Evolutionary conservation across 2,888 invertebrate genomes (phyloP).

Genomic region (Ormyrus labotus): DNA sequence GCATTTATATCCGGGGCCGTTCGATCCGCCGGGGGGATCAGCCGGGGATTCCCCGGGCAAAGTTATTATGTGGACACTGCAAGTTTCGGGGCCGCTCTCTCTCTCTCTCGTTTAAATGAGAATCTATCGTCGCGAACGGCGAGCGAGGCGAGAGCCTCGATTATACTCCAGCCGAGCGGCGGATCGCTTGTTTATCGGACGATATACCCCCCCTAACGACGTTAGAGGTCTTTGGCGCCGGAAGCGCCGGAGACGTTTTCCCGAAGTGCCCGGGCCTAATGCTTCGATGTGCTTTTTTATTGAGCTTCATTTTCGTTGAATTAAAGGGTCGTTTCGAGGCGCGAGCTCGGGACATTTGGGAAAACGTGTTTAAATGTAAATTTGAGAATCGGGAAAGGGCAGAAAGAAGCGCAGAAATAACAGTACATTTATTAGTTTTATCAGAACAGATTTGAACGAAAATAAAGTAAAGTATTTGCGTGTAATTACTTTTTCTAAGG

Average conservation of each 20-base stretch:
- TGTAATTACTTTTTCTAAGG: no score
- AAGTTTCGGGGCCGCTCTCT: background rate
- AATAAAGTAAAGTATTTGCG: no score
- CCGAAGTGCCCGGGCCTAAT: background rate
- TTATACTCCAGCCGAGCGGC: background rate
- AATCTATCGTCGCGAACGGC: slow-evolving; percentile 20
- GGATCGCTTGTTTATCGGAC: slow-evolving; percentile 15
- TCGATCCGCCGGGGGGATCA: background rate
- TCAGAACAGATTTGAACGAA: no score
- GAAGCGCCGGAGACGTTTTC: background rate
- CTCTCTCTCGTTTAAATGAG: slow-evolving; percentile 21
- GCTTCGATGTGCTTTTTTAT: no score
- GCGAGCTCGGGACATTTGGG: background rate
- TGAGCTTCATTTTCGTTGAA: background rate
- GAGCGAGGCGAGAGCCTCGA: background rate
- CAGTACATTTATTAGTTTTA: no score
- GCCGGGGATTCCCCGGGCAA: slow-evolving; percentile 18
- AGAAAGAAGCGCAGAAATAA: no score
- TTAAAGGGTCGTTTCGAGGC: no score
- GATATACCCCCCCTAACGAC: background rate
- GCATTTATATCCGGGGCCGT: no score
- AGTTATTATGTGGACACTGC: slow-evolving; percentile 39
- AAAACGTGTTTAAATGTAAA: no score
- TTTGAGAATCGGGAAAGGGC: no score
- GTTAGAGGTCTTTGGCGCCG: no score